Base-by-base conservation (phyloP, 2,888 invertebrate species). In the Sarcophaga carnaria region DNA sequence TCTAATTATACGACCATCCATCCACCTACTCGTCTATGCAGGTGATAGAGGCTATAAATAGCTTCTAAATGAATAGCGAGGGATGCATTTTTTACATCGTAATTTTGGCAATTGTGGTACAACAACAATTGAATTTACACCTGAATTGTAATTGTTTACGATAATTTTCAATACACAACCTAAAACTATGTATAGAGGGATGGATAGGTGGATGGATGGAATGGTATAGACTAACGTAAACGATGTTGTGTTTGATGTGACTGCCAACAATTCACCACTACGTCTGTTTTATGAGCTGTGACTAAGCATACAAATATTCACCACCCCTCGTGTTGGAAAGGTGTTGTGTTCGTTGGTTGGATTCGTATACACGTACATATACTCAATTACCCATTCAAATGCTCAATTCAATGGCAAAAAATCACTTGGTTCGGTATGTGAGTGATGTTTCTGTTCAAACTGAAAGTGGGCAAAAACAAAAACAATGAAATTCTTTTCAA, bases 361-460 rank as follows among this genome's bases (percentile, higher is more conserved):
- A 22, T 72, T 77, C 71, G 49, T n/a, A 67, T 17, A 49, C 20
- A 1, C 2, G 17, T 49, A 49, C 49, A 8, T 27, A 66, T 66
- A 66, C 14, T 45, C 45, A 37, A 37, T 66, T 17, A 67, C 66
- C 66, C 10, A 67, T 45, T 37, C 17, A 67, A 10, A 37, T 0
- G 37, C 10, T 37, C 10, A 37, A 37, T n/a, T 27, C 17, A 59
- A 17, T 22, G 59, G 25, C 27, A 22, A n/a, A 54, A 54, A 59
- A 17, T 66, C 45, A n/a, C n/a, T 74, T 63, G n/a, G 63, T 80
- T 72, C 22, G 71, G 17, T 64, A 62, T 37, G 76, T 69, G 37
- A 37, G 59, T 70, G 83, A 83, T 83, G 77, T 72, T 54, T 79
- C 69, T 11, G 49, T 86, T 79, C 71, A 78, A 71, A 74, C 49